Conservation (phyloP, 2,797 vertebrate genomes). For the Gymnocypris eckloni region DNA sequence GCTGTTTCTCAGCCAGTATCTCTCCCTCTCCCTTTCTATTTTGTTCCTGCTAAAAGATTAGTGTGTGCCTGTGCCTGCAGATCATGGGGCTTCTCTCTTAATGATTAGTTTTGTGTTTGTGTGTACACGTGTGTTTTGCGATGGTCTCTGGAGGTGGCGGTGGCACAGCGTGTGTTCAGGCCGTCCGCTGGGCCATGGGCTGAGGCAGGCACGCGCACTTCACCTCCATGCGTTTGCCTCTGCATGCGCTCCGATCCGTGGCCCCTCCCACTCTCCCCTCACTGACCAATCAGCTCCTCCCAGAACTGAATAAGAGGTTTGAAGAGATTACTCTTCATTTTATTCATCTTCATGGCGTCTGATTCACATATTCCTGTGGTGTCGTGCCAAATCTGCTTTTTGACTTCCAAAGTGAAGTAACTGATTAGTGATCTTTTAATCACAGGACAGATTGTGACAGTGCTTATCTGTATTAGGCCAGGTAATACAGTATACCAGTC, state of each 20-base stretch:
- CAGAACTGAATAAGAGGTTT: constrained; percentile 55
- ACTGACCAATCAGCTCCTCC: constrained; percentile 18
- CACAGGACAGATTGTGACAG: not conserved
- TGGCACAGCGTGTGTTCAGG: constrained; percentile 52
- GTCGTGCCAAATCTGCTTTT: not conserved
- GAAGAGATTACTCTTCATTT: constrained; percentile 48
- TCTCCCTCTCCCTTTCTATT: not conserved
- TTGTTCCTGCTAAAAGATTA: constrained; percentile 28
- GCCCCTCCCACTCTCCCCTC: constrained; percentile 40
- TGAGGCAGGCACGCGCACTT: constrained; percentile 44
- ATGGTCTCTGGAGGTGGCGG: not conserved
- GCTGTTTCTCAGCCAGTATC: not conserved
- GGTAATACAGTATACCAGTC: not conserved
- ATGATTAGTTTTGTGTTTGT: constrained; percentile 36
- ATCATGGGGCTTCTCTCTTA: constrained; percentile 33
- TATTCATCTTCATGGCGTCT: constrained; percentile 42
- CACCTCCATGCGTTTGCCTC: constrained; percentile 36
- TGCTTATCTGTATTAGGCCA: not conserved
- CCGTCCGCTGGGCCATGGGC: constrained; percentile 53
- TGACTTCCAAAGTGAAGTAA: not conserved
- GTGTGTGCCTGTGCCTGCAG: constrained; percentile 5
- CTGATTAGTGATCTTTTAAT: not conserved
- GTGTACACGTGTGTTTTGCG: constrained; percentile 6
- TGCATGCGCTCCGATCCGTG: constrained; percentile 27
- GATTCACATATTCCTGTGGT: not conserved